Evolutionary conservation across 1,140 invertebrate genomes (phyloP).

Genomic region (Drosophila busckii): DNA sequence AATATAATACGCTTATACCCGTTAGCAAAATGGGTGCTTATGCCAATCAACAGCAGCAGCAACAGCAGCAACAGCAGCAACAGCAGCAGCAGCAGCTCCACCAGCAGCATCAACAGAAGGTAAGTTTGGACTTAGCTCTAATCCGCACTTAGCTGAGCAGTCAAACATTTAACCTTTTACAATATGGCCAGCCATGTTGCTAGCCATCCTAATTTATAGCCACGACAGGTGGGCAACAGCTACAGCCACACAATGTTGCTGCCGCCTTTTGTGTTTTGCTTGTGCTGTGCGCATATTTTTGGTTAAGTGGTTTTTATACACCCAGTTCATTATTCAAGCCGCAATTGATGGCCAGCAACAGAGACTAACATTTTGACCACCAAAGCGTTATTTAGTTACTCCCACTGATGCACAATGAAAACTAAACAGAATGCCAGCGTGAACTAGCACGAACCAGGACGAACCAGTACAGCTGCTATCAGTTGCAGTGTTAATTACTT

Average conservation of each 20-base stretch:
- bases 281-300: constrained; percentile 46
- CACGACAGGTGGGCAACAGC: constrained; percentile 27
- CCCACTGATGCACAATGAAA: too few relatives aligned
- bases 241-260: not conserved
- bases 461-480: too few relatives aligned
- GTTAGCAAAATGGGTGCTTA: constrained; percentile 78
- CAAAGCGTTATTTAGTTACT: not conserved
- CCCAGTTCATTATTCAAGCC: constrained; percentile 50
- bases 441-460: too few relatives aligned
- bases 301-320: constrained; percentile 64
- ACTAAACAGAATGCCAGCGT: too few relatives aligned
- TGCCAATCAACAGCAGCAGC: constrained; percentile 68
- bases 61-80: constrained; percentile 47
- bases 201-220: constrained; percentile 62
- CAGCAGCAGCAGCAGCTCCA: constrained; percentile 32
- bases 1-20: constrained; percentile 78
- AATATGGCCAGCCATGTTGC: constrained; percentile 38
- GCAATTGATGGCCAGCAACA: constrained; percentile 26
- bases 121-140: constrained; percentile 54
- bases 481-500: too few relatives aligned
- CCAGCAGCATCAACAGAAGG: constrained; percentile 65
- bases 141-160: constrained; percentile 61
- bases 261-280: too few relatives aligned
- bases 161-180: constrained; percentile 71
- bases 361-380: not conserved